Evolutionary conservation across 2,113 vertebrate genomes (phyloP), one percentile per base, ranked within the genome.

Genomic region (Cettia cetti): DNA sequence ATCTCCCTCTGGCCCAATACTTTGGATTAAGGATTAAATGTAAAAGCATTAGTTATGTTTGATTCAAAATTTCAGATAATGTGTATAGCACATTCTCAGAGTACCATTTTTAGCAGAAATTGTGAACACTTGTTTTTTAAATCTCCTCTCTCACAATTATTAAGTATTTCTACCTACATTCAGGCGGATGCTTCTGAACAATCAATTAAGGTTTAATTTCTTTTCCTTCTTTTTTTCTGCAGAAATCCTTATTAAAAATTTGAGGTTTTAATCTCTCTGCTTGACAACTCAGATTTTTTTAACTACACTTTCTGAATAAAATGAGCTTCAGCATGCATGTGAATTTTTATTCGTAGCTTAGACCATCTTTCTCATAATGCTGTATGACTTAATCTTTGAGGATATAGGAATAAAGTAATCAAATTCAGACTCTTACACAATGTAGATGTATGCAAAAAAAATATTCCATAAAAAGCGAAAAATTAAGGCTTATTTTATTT

Each of bases 21-120:
- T 91, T 77, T 66, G 33, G 21, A 54, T 19, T 72, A 85, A 79
- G n/a, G 42, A 89, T 74, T 89, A 88, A 88, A 82, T 56, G 6
- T n/a, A 53, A 84, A 86, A 90, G 30, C 39, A 45, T 28, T 65
- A 40, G 40, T 39, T 76, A 30, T 3, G 0, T 84, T 75, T 90
- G 52, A 80, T 79, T 74, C 14, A 66, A 83, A 74, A 69, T 76
- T 84, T 90, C 42, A 82, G 37, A 35, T 61, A 75, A 47, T 3
- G 8, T 64, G 15, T 42, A 72, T 45, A 81, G 20, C 9, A 63
- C 0, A 1, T 37, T 74, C 45, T 79, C 20, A 59, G 8, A 40
- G 13, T 71, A 56, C 26, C 40, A 35, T 82, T 93, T 93, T 30
- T 49, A 88, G 56, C 11, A 64, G 60, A 81, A 95, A 66, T 74